phyloP scores from a whole-genome alignment of 2,113 vertebrate species.

The Rafetus swinhoei region DNA sequence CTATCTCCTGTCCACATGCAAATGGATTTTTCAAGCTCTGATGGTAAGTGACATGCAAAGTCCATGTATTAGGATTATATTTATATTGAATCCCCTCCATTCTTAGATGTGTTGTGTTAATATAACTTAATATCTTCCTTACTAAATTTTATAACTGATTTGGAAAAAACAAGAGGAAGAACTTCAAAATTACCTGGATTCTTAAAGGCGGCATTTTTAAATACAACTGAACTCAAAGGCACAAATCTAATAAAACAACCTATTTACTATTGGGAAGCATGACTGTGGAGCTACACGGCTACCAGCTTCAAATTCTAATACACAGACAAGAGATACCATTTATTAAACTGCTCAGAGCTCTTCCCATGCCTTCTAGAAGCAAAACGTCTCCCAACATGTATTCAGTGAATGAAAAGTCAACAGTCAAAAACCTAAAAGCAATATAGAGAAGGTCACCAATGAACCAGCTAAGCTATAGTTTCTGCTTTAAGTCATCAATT shows the following conservation, averaged over 20 bases:
- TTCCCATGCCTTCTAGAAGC: background rate
- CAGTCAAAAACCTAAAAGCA: background rate
- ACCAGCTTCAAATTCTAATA: background rate
- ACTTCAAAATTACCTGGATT: background rate
- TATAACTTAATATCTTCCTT: background rate
- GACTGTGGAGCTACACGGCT: background rate
- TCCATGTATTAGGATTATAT: background rate
- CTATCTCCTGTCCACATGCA: background rate
- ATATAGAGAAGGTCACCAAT: background rate
- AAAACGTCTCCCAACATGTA: background rate
- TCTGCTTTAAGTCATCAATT: background rate
- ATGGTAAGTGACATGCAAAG: background rate
- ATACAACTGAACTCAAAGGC: background rate
- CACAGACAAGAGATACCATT: background rate
- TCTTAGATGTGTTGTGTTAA: background rate
- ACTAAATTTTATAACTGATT: background rate
- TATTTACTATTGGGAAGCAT: background rate
- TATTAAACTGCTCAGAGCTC: background rate
- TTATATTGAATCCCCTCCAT: background rate
- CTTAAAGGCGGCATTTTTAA: background rate
- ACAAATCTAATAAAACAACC: background rate
- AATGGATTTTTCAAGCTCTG: background rate
- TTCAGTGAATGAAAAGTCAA: background rate
- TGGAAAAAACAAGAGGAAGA: background rate
- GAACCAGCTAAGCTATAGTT: background rate